These are phyloP conservation scores for Pachycephala philippinensis DNA, from an alignment of 2,113 vertebrate genomes.

Conservation along the genomic window DNA sequence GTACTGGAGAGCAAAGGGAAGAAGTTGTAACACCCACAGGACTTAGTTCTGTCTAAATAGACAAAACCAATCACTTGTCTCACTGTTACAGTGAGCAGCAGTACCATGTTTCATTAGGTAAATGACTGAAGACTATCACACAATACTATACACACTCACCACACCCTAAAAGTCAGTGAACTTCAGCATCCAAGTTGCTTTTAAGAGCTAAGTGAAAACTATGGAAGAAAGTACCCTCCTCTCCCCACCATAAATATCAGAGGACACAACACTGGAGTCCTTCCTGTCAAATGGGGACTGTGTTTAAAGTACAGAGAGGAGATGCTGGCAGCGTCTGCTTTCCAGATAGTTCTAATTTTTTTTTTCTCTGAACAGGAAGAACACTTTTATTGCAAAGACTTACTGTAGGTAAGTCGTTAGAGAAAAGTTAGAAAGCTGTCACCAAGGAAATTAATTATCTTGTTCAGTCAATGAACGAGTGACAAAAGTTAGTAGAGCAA, in stretches of 20 bases:
- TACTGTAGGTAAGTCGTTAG: background rate
- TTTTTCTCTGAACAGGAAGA: background rate
- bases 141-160: background rate
- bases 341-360: background rate
- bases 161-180: background rate
- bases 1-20: background rate
- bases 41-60: background rate
- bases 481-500: background rate
- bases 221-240: background rate
- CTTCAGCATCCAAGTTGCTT: background rate
- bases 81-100: background rate
- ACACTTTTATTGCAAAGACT: background rate
- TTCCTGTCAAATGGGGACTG: background rate
- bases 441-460: background rate
- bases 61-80: background rate
- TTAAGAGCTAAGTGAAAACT: background rate
- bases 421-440: background rate
- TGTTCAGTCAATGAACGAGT: background rate
- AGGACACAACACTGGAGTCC: background rate
- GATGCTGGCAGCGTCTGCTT: background rate
- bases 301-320: background rate
- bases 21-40: accelerated
- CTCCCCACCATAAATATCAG: background rate
- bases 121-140: background rate
- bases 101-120: background rate